phyloP scores from a whole-genome alignment of 1,140 invertebrate species.

The Thaumetopoea pityocampa region DNA sequence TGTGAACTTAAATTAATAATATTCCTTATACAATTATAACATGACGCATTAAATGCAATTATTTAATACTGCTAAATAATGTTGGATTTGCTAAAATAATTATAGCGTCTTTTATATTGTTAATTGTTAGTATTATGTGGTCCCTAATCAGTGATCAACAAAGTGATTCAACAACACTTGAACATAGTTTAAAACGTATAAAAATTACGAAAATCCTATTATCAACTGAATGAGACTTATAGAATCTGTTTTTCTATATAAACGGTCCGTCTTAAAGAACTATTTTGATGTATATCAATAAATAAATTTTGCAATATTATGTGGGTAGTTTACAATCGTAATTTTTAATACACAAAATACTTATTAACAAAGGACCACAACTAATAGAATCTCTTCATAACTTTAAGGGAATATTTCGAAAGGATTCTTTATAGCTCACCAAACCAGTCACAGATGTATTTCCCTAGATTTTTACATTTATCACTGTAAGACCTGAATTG shows the following conservation, averaged over 20 bases:
- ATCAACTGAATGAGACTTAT: neutral
- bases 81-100: constrained; percentile 65
- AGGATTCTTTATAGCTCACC: constrained; percentile 32
- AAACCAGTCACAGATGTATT: constrained; percentile 58
- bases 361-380: constrained; percentile 20
- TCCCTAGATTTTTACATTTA: constrained; percentile 15
- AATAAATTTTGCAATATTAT: constrained; percentile 4
- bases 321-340: constrained; percentile 8
- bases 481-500: neutral
- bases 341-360: neutral
- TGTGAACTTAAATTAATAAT: too few relatives aligned
- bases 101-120: constrained; percentile 36
- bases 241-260: neutral
- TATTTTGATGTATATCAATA: too few relatives aligned
- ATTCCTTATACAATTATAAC: constrained; percentile 63
- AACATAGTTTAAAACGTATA: constrained; percentile 9
- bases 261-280: too few relatives aligned
- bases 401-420: constrained; percentile 6
- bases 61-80: constrained; percentile 54
- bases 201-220: constrained; percentile 10
- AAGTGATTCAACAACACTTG: constrained; percentile 5
- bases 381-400: constrained; percentile 10
- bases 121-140: constrained; percentile 23
- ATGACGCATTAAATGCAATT: constrained; percentile 61
- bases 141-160: constrained; percentile 23